Evolutionary conservation across 2,797 vertebrate genomes (phyloP).

Genomic region (Lagorchestes hirsutus): DNA sequence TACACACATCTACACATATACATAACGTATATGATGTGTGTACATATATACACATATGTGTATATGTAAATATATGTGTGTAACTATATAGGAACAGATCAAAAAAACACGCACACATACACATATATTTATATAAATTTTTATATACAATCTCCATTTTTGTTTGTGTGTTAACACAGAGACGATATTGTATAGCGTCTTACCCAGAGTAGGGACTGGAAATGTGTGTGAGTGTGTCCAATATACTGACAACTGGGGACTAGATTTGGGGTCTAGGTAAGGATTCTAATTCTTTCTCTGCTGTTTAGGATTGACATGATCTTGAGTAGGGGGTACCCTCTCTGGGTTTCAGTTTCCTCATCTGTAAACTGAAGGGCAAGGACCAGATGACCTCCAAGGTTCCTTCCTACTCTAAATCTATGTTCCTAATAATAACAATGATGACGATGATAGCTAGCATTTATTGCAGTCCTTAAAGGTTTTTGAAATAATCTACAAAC

Average conservation of each 20-base stretch:
- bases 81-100: neutral
- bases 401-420: neutral
- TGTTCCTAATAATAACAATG: neutral
- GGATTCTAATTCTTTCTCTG: neutral
- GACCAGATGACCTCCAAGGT: neutral
- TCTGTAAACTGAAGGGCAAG: neutral
- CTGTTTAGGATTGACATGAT: neutral
- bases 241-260: neutral
- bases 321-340: neutral
- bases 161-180: neutral
- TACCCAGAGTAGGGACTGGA: neutral
- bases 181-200: neutral
- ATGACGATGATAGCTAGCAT: neutral
- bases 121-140: neutral
- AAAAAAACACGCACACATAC: neutral
- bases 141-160: neutral
- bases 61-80: neutral
- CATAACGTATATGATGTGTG: neutral
- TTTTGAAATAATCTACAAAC: neutral
- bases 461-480: neutral
- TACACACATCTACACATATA: neutral
- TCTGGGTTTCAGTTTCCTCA: neutral
- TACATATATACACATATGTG: neutral
- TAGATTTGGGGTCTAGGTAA: neutral
- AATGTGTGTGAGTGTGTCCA: neutral